Percentiles rank a stretch among this genome's conserved stretches.
Evolutionary conservation across 2,797 vertebrate genomes (phyloP).

Genomic region (Helostoma temminkii): DNA sequence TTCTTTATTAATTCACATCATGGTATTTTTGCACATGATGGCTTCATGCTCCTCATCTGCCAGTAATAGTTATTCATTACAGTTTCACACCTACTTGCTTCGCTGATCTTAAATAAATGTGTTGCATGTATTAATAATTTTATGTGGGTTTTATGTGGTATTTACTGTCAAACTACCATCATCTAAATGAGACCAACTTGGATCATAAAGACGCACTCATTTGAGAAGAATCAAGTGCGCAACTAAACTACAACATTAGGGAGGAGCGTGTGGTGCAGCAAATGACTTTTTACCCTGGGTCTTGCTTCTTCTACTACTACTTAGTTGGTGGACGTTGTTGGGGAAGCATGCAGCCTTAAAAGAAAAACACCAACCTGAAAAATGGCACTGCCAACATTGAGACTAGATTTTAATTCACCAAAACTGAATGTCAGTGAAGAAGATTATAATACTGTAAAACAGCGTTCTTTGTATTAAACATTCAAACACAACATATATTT

Average conservation of each 20-base stretch:
- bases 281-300: background rate
- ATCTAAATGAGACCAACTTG: background rate
- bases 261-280: background rate
- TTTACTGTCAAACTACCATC: background rate
- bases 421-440: background rate
- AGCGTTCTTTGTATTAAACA: background rate
- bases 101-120: no score
- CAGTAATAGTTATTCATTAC: background rate
- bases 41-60: background rate
- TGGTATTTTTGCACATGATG: background rate
- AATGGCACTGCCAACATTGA: no score
- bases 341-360: background rate
- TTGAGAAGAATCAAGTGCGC: background rate
- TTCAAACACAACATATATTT: background rate
- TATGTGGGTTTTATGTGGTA: background rate
- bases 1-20: background rate
- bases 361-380: no score
- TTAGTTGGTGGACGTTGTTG: background rate
- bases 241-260: slow-evolving; percentile 1
- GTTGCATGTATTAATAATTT: background rate
- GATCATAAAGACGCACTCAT: slow-evolving; percentile 4
- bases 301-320: background rate
- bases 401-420: background rate
- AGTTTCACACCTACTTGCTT: no score
- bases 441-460: background rate